phyloP scores from a whole-genome alignment of 2,888 invertebrate genomes.

The Melitaea athalia region DNA sequence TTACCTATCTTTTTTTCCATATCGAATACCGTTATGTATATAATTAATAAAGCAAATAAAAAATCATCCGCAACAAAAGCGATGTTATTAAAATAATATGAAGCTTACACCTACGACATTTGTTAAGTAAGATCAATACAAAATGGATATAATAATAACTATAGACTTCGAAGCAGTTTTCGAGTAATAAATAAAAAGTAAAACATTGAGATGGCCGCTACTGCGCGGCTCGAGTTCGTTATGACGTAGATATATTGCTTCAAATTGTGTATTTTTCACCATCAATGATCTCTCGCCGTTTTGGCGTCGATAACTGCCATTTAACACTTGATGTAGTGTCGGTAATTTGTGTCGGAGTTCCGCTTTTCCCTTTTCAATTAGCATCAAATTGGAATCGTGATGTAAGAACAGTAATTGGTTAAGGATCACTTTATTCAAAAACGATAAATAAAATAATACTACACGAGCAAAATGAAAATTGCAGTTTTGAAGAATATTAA shows the following conservation, averaged over 20 bases:
- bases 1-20: no score
- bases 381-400: slow-evolving; percentile 71
- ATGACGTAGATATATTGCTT: slow-evolving; percentile 75
- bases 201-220: slow-evolving; percentile 64
- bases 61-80: no score
- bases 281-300: slow-evolving; percentile 70
- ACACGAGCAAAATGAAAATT: not conserved
- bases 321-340: slow-evolving; percentile 82
- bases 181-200: slow-evolving; percentile 71
- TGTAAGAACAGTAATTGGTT: slow-evolving; percentile 57
- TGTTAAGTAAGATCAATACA: slow-evolving; percentile 10
- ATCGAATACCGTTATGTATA: no score
- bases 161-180: slow-evolving; percentile 10
- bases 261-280: slow-evolving; percentile 82
- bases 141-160: slow-evolving; percentile 14
- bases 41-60: no score
- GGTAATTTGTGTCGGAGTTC: slow-evolving; percentile 75
- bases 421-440: slow-evolving; percentile 49
- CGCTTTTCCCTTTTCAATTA: slow-evolving; percentile 80
- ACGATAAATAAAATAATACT: slow-evolving; percentile 47
- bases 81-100: not conserved
- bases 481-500: no score
- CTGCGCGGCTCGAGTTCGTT: slow-evolving; percentile 53
- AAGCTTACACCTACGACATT: not conserved
- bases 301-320: slow-evolving; percentile 78